Evolutionary conservation across 2,888 invertebrate species (phyloP), one percentile per base, ranked within the genome.

Genomic region (Lasiommata megera): DNA sequence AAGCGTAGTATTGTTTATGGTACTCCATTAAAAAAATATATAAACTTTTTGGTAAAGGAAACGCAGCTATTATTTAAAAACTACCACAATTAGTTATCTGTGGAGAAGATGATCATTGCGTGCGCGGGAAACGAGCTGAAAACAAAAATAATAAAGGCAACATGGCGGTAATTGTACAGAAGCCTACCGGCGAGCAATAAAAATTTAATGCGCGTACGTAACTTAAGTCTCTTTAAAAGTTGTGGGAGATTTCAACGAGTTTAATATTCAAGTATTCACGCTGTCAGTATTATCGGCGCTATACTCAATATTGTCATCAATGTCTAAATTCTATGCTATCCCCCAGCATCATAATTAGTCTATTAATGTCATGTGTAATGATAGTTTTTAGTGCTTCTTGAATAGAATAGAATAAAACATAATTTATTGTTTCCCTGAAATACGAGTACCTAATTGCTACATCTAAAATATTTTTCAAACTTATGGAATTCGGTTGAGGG

Each of bases 81-180:
- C 5, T 11, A 11, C 50, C 16, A 23, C 28, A 51, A 51, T 38
- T 55, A 36, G 47, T 55, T 55, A 55, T 41, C 38, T 46, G 29
- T 31, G 14, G 34, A 18, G 8, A 47, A 41, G 46, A 48, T 29
- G 16, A 41, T 29, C 38, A 40, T 55, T 55, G 58, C 61, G 61
- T 62, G 58, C 60, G 61, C 36, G 48, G 46, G 23, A 23, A 34
- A 28, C 38, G 38, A 38, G 50, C 38, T 51, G 8, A 23, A 12
- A 23, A 38, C 18, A 16, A 37, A 23, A 23, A 38, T 38, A 38
- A 51, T 17, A 38, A 51, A 51, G n/a, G 8, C 28, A 37, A 16
- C 38, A 38, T 23, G 36, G 31, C 47, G 47, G 48, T 38, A 51
- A 51, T 51, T 51, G 37, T 6, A 28, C 37, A 51, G 50, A 51